These are phyloP conservation scores for Orthosia cruda DNA, from an alignment of 2,888 invertebrate species.

Conservation along the genomic window DNA sequence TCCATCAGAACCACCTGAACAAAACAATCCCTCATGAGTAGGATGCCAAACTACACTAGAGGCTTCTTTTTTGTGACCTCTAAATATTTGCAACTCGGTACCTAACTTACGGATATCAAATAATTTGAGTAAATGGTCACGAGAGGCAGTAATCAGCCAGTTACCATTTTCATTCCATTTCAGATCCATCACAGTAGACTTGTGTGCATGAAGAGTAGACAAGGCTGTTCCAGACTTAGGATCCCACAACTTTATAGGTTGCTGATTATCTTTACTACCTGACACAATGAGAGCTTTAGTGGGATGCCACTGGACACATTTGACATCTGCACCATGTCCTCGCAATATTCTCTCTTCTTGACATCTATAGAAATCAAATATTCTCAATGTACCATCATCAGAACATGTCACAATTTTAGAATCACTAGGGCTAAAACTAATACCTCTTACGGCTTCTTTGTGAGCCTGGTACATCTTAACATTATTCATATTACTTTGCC, in stretches of 20 bases:
- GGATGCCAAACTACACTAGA: constrained; percentile 99
- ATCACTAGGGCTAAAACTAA: constrained; percentile 99
- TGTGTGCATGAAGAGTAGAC: constrained; percentile 99
- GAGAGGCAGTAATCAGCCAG: constrained; percentile 99
- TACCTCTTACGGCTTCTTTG: constrained; percentile 99
- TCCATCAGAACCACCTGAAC: constrained; percentile 99
- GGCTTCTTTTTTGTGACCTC: constrained; percentile 99
- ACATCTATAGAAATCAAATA: constrained; percentile 99
- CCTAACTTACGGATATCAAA: constrained; percentile 99
- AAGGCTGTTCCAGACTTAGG: constrained; percentile 98
- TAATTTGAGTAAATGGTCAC: constrained; percentile 99
- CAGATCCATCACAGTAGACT: constrained; percentile 99
- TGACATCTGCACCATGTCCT: constrained; percentile 99
- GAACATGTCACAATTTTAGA: constrained; percentile 99
- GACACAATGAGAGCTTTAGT: constrained; percentile 99
- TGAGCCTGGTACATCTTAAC: constrained; percentile 99
- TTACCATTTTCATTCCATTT: constrained; percentile 99
- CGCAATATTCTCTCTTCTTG: constrained; percentile 98
- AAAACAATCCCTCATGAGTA: constrained; percentile 98
- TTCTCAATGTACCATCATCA: constrained; percentile 99
- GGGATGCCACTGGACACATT: constrained; percentile 99
- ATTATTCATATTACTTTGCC: constrained; percentile 99
- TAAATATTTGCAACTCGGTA: constrained; percentile 98
- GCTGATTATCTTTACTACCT: constrained; percentile 99
- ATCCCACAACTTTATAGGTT: constrained; percentile 99